Base-by-base conservation (phyloP, 2,888 invertebrate species). In the Junonia oenone region DNA sequence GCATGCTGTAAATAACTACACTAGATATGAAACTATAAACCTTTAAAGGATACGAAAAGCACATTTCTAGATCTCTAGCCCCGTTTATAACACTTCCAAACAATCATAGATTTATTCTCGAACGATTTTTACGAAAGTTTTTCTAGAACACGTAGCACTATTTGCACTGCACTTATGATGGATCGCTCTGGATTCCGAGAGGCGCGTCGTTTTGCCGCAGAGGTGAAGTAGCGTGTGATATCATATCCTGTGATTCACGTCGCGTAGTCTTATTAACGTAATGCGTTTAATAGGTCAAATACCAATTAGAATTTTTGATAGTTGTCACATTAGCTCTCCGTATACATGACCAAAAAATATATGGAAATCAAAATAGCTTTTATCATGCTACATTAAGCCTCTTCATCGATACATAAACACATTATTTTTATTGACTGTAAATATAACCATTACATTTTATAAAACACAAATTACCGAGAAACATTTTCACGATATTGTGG, bases 241-340 rank as follows among this genome's bases (percentile, higher is more conserved):
- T 86, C 85, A 88, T 80, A 75, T 82, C 80, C 78, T 75, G 76
- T 79, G 78, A 83, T 76, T 83, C 81, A 82, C 68, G 65, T 68
- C 67, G 46, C 43, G 49, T 68, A 66, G 62, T 68, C 66, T 72
- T 71, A 73, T 71, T 73, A 72, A 69, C 66, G 68, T 71, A 63
- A 69, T 68, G 61, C 67, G 69, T 71, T 78, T 77, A 77, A 73
- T 83, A 77, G 85, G 83, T 83, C 81, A 84, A 86, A 73, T 83
- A 79, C 69, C 77, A 76, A 79, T 86, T 81, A 81, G 68, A 65
- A 66, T 71, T 73, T 73, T 76, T 73, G 63, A 64, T 63, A 67
- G 59, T 64, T 31, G 55, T 45, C 48, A n/a, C 31, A 45, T 55
- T 56, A 56, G 53, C 43, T 35, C 56, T 51, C 47, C 9, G 38